Evolutionary conservation across 2,797 vertebrate species (phyloP), one percentile per base, ranked within the genome.

Genomic region (Gorsachius magnificus): DNA sequence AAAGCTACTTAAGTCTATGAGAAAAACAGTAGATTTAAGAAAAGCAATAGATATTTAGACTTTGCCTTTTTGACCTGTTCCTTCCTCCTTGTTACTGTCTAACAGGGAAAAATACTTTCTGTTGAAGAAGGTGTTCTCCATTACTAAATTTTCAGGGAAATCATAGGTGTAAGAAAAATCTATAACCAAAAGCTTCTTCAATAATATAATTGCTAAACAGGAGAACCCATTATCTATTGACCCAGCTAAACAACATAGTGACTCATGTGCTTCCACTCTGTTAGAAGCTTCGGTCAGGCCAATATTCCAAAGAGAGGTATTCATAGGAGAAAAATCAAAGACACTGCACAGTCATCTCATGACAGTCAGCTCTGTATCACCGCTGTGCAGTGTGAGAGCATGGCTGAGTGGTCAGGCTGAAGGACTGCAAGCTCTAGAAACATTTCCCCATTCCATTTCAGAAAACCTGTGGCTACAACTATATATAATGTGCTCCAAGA

Each of bases 241-340:
- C 75, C 65, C 43, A 79, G 69, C 58, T 91, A 93, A 95, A 76
- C 35, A 81, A 71, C 43, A 50, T 3, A 83, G 83, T 69, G 80
- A 88, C 43, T 91, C 45, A 58, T 48, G 19, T 38, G 36, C 61
- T 95, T 91, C 76, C 72, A 88, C 28, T 65, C 57, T 69, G 43
- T 87, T 79, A 90, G 69, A 90, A 69, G 57, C 33, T 86, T 86
- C 13, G 4, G 26, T 88, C 63, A 81, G 69, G 58, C 38, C 83
- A 86, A 81, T 88, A 91, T 65, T 88, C 50, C 46, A 60, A 65
- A 78, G 83, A 75, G 36, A 91, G 20, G 5, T 46, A 61, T 81
- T 92, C 80, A 76, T 0, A 54, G 70, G 53, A 65, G 63, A 90
- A 93, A 93, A 91, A 94, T 81, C 83, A 94, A 95, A 96, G 88